These are phyloP conservation scores for Unio pictorum DNA, from an alignment of 2,888 invertebrate species.

Conservation along the genomic window DNA sequence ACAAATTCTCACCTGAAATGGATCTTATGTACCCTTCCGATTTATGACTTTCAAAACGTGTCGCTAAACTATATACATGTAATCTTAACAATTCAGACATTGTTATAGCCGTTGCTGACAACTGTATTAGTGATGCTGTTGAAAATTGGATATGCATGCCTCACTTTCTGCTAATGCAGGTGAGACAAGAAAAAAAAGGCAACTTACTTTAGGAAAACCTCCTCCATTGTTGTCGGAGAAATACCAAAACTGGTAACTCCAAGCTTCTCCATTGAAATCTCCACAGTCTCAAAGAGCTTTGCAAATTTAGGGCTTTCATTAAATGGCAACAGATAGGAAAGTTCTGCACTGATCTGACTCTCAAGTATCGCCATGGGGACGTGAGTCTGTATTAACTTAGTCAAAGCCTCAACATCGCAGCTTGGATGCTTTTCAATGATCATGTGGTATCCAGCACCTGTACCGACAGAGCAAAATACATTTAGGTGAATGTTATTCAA, in stretches of 20 bases:
- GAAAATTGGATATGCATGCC: too few relatives aligned
- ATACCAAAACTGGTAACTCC: slow-evolving; percentile 86
- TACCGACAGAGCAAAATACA: slow-evolving; percentile 5
- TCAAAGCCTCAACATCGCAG: slow-evolving; percentile 74
- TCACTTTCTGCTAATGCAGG: too few relatives aligned
- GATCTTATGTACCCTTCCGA: too few relatives aligned
- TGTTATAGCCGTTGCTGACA: too few relatives aligned
- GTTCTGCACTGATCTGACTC: slow-evolving; percentile 68
- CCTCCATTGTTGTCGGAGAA: slow-evolving; percentile 88
- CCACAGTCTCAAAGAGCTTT: slow-evolving; percentile 53
- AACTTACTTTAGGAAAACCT: slow-evolving; percentile 76
- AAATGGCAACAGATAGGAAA: slow-evolving; percentile 60
- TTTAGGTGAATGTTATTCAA: too few relatives aligned
- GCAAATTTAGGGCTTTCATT: slow-evolving; percentile 50
- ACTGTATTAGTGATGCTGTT: too few relatives aligned
- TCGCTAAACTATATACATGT: too few relatives aligned
- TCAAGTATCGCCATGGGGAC: slow-evolving; percentile 78
- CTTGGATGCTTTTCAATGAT: slow-evolving; percentile 76
- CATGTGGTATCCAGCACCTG: slow-evolving; percentile 86
- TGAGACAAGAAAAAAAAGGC: too few relatives aligned
- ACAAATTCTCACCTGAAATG: too few relatives aligned
- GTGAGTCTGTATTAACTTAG: slow-evolving; percentile 76
- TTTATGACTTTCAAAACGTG: too few relatives aligned
- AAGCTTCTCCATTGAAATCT: slow-evolving; percentile 71
- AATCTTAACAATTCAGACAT: too few relatives aligned